Base-by-base conservation (phyloP, 2,797 vertebrate genomes). In the Melanotaenia boesemani region DNA sequence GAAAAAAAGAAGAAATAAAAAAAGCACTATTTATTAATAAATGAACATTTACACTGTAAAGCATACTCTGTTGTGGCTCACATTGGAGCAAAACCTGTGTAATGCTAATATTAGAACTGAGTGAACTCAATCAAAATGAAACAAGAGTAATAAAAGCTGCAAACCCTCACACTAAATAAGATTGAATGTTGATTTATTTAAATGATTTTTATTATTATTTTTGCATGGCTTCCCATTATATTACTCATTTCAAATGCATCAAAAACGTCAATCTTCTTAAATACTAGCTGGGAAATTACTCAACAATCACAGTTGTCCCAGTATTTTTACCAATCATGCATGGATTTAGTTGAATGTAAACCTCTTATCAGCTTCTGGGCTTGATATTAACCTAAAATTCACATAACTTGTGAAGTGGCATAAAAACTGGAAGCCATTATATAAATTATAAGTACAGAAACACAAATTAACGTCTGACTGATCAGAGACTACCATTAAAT, bases 11-110 rank as follows among this genome's bases (percentile, higher is more conserved):
- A 18, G 2, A 46, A 18, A 18, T 2, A 18, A n/a, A 48, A 74
- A 37, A 41, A 76, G 37, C 70, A 83, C 5, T 44, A 12, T 75
- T 58, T 32, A 32, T 32, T 77, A 88, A 57, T 65, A 52, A 26
- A 74, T 20, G 9, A 2, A 56, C 4, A 24, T 74, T 72, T 58
- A 67, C 22, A 72, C 0, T 1, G 1, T 59, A 56, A 56, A 41
- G 1, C 22, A 18, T 2, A 32, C 3, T 70, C 6, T 60, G 16
- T 30, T 5, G 15, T 54, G 10, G 2, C 34, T 36, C 0, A n/a
- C n/a, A 6, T 9, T 37, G 9, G 2, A 1, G 0, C 22, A 24
- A 1, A 11, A 12, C 12, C 44, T 18, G 7, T 0, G 6, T 1
- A 57, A 12, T 5, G 1, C 0, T 56, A 48, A 54, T 26, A 32